These are phyloP conservation scores for Athetis lepigone DNA, from an alignment of 2,888 invertebrate species.

Conservation along the genomic window DNA sequence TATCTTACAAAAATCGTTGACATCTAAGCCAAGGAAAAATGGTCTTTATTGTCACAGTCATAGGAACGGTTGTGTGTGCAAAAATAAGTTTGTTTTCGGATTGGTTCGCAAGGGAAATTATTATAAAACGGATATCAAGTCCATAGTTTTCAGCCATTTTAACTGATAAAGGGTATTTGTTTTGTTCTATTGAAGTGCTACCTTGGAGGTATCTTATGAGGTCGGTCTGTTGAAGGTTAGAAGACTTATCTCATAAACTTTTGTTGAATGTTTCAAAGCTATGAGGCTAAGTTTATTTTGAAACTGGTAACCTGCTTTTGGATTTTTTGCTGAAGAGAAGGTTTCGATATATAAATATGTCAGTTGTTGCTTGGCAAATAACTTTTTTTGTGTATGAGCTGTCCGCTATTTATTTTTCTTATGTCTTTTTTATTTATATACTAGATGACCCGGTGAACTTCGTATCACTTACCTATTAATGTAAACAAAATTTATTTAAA, in stretches of 20 bases:
- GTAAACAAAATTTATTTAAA: too few relatives aligned
- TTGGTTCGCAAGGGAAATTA: conserved; percentile 77
- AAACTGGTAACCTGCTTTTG: conserved; percentile 1
- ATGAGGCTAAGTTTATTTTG: conserved; percentile 5
- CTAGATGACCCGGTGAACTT: too few relatives aligned
- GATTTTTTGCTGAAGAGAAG: too few relatives aligned
- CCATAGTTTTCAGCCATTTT: conserved; percentile 77
- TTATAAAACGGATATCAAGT: conserved; percentile 72
- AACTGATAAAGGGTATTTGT: conserved; percentile 77
- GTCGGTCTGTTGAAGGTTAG: conserved; percentile 10
- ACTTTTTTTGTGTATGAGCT: too few relatives aligned
- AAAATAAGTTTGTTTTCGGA: conserved; percentile 43
- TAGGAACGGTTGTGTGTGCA: conserved; percentile 18
- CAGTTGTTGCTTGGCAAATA: too few relatives aligned
- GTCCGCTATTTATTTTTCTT: too few relatives aligned
- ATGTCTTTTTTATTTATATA: too few relatives aligned
- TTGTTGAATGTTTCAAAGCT: conserved; percentile 28
- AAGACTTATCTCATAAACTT: conserved; percentile 10
- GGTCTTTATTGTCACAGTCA: not conserved
- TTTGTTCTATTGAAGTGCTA: conserved; percentile 68
- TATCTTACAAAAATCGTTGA: conserved; percentile 24
- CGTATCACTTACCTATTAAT: too few relatives aligned
- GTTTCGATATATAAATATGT: too few relatives aligned
- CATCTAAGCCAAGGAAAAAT: conserved; percentile 9
- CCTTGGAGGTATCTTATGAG: conserved; percentile 18